Percentiles rank a stretch among this genome's conserved stretches.
phyloP scores from a whole-genome alignment of 2,113 vertebrate genomes.

The Edolisoma coerulescens region DNA sequence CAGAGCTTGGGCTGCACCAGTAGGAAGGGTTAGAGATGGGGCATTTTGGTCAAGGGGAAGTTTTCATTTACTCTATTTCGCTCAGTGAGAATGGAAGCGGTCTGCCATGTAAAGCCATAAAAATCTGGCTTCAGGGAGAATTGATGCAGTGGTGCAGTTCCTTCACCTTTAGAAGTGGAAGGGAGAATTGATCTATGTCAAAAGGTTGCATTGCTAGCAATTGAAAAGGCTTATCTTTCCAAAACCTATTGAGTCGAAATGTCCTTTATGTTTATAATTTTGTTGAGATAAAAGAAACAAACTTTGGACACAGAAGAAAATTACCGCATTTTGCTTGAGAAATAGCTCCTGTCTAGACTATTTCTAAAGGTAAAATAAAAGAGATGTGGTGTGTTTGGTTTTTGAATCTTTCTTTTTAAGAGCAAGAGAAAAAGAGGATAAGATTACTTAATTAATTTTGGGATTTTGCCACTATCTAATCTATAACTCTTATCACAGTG shows the following conservation, averaged over 20 bases:
- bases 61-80: accelerated
- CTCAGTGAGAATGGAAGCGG: neutral
- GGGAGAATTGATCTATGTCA: neutral
- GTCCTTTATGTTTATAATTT: neutral
- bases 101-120: neutral
- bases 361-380: neutral
- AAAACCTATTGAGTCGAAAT: neutral
- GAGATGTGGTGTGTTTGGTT: neutral
- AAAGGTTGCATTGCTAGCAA: neutral
- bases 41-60: neutral
- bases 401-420: neutral
- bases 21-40: accelerated
- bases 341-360: neutral
- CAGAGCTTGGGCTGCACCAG: neutral
- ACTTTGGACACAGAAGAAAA: neutral
- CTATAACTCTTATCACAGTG: neutral
- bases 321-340: neutral
- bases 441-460: neutral
- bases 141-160: neutral
- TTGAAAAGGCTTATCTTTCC: neutral
- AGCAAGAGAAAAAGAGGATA: neutral
- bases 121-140: neutral
- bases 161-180: neutral
- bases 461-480: neutral
- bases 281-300: neutral